A percentile compares a stretch with the other conserved stretches of the same genome.
phyloP scores from a whole-genome alignment of 2,888 invertebrate genomes.

The Cephus sareptanus region DNA sequence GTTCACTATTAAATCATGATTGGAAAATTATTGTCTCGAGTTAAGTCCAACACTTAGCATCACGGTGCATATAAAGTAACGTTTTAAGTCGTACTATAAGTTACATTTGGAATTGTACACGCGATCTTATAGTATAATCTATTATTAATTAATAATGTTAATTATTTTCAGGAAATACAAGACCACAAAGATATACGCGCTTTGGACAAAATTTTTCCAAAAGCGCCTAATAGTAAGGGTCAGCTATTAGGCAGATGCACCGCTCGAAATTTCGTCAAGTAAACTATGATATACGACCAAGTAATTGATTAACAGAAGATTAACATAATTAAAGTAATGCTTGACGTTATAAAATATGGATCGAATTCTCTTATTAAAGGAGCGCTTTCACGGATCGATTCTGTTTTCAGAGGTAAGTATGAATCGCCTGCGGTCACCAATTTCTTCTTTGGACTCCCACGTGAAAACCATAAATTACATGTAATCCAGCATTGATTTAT shows the following conservation, averaged over 20 bases:
- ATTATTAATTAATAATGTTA: background rate
- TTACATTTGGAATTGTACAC: background rate
- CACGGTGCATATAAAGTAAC: background rate
- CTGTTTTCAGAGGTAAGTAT: conserved; percentile 1
- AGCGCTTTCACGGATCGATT: background rate
- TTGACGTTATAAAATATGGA: conserved; percentile 13
- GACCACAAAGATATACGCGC: background rate
- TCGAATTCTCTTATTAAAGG: conserved; percentile 16
- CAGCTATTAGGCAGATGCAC: conserved; percentile 21
- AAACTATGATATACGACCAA: conserved; percentile 22
- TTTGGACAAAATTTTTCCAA: background rate
- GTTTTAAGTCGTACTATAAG: background rate
- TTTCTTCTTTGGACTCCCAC: conserved; percentile 7
- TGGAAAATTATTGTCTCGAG: conserved; percentile 17
- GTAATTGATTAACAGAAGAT: conserved; percentile 23
- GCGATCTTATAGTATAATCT: background rate
- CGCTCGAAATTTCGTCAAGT: conserved; percentile 17
- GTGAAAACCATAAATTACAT: conserved; percentile 28
- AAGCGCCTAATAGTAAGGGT: conserved; percentile 2
- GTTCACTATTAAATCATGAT: conserved; percentile 12
- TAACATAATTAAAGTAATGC: conserved; percentile 16
- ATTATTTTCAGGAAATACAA: background rate
- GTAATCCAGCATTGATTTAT: conserved; percentile 37
- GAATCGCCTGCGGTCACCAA: background rate
- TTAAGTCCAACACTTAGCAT: background rate